Base-by-base conservation (phyloP, 1,140 invertebrate genomes). In the Cydia pomonella region DNA sequence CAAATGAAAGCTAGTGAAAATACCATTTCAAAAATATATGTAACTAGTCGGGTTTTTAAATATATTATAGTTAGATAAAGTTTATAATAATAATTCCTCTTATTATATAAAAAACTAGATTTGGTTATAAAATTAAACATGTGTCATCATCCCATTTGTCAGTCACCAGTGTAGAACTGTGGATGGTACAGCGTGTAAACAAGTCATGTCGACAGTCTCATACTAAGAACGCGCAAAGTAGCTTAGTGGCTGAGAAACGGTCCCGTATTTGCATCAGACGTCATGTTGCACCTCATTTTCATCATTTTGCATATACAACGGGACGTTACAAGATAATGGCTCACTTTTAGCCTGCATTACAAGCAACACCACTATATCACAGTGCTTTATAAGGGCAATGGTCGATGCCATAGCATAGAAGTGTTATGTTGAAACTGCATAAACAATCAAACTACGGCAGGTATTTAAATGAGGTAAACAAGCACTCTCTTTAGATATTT, bases 401-500 rank as follows among this genome's bases (percentile, higher is more conserved):
- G 29, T 33, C 29, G 10, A 41, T 12, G 41, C 41, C 2, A 18
- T n/a, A 18, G 18, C 50, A n/a, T 53, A 53, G 50, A 53, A 4
- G n/a, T 47, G 12, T 18, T 18, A 53, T 53, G 53, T 23, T 59
- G 53, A 59, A 23, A 59, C 18, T 59, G 53, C 53, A 21, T 59
- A 23, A 18, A 59, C 53, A 59, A 59, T 21, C 6, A 59, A 59
- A 59, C 53, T 59, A 59, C 21, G 53, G 6, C 21, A 7, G 3
- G 53, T 59, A 59, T 59, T 59, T 23, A 59, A 59, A 59, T 23
- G 53, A 59, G 21, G 53, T 12, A 59, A 59, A 59, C 53, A 59
- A 59, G 53, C 21, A 59, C 53, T 59, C 53, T 59, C 53, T 59
- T 59, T 59, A 59, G 53, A 59, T 59, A 59, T 59, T 59, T 59